Conservation (phyloP, 2,113 vertebrate genomes). For the Cryptotis parvus region DNA sequence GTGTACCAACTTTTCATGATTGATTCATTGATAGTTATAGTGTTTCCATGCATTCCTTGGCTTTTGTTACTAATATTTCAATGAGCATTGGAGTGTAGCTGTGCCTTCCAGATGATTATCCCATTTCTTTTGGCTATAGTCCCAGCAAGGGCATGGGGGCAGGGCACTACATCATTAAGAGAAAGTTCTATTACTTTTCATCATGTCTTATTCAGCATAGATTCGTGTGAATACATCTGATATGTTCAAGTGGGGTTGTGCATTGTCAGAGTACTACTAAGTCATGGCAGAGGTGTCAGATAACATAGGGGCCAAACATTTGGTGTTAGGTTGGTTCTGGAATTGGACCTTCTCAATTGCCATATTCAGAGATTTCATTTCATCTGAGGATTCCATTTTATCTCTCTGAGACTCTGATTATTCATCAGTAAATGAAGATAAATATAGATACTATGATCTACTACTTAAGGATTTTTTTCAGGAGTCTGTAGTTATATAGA, state of each 20-base stretch:
- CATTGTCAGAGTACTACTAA: not conserved
- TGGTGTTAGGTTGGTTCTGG: not conserved
- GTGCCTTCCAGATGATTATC: not conserved
- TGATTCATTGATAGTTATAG: not conserved
- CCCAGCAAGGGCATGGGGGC: not conserved
- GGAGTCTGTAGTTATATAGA: no score
- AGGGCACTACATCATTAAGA: not conserved
- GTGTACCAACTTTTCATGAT: no score
- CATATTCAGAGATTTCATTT: not conserved
- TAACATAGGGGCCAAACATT: not conserved
- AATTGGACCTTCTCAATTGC: not conserved
- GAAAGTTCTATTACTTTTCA: not conserved
- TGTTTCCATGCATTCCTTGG: not conserved
- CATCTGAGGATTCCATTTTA: not conserved
- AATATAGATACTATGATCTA: not conserved
- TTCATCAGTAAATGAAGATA: not conserved
- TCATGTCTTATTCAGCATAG: not conserved
- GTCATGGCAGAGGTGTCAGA: not conserved
- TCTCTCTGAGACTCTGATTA: not conserved
- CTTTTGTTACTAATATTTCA: not conserved
- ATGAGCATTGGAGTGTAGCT: not conserved
- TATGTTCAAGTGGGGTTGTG: not conserved
- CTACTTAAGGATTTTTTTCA: not conserved
- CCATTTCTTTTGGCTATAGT: not conserved
- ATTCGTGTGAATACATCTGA: not conserved